These are phyloP conservation scores for Acanthaster planci DNA, from an alignment of 35 echinoderm and acorn worm species.

Conservation along the genomic window DNA sequence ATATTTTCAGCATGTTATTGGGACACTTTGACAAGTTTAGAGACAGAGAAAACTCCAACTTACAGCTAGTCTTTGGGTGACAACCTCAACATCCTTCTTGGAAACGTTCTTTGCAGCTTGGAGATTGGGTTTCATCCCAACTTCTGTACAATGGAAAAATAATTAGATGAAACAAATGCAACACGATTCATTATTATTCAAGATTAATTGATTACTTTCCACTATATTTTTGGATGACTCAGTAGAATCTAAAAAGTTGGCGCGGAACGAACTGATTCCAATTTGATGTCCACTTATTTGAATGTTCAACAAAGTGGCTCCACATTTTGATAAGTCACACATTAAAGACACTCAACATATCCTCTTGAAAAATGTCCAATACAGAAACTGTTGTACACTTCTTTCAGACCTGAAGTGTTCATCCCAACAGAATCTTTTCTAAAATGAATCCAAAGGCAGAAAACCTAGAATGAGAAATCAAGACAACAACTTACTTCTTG, in stretches of 20 bases:
- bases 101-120: constrained; percentile 1
- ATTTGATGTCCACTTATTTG: no score
- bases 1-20: no score
- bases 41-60: neutral
- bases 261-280: no score
- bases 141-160: neutral
- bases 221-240: constrained; percentile 2
- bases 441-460: neutral
- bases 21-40: neutral
- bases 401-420: no score
- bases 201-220: neutral
- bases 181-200: neutral
- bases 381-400: neutral
- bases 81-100: constrained; percentile 12
- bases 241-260: no score
- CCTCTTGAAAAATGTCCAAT: no score
- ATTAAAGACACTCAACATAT: no score
- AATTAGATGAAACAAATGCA: no score
- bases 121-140: neutral
- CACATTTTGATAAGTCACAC: no score
- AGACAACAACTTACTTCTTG: neutral
- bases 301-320: no score
- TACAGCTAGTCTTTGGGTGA: neutral
- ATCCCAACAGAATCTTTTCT: neutral
- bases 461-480: neutral